These are phyloP conservation scores for Maccullochella peelii DNA, from an alignment of 2,113 vertebrate species.

Conservation along the genomic window DNA sequence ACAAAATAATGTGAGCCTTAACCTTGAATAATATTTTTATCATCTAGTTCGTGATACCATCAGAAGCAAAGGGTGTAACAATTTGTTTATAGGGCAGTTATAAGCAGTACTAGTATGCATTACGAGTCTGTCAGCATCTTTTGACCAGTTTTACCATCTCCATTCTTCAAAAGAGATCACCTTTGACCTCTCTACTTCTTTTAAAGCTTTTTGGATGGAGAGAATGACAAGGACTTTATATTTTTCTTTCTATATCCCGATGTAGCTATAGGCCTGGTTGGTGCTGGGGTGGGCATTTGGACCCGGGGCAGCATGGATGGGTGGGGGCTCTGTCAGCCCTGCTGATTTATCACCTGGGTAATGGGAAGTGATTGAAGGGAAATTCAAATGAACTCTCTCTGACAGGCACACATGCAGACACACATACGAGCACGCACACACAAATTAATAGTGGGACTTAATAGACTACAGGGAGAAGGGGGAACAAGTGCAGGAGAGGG, in stretches of 20 bases:
- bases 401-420: constrained; percentile 88
- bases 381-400: constrained; percentile 99
- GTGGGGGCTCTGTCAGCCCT: constrained; percentile 53
- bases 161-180: constrained; percentile 1
- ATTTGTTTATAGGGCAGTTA: background rate
- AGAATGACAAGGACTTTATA: background rate
- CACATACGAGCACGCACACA: constrained; percentile 60
- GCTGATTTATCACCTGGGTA: constrained; percentile 99
- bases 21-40: background rate
- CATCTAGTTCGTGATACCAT: background rate
- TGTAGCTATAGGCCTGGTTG: constrained; percentile 1
- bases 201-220: background rate
- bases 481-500: constrained; percentile 56
- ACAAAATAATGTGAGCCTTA: background rate
- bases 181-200: background rate
- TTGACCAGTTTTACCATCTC: constrained; percentile 3
- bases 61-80: background rate
- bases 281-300: constrained; percentile 79
- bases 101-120: background rate
- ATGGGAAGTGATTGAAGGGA: constrained; percentile 98
- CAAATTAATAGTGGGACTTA: constrained; percentile 85
- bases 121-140: background rate
- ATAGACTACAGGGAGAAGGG: constrained; percentile 77
- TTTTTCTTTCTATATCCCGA: constrained; percentile 20
- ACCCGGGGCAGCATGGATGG: constrained; percentile 83